These are phyloP conservation scores for Petromus typicus DNA, from an alignment of 2,113 vertebrate species.

Conservation along the genomic window DNA sequence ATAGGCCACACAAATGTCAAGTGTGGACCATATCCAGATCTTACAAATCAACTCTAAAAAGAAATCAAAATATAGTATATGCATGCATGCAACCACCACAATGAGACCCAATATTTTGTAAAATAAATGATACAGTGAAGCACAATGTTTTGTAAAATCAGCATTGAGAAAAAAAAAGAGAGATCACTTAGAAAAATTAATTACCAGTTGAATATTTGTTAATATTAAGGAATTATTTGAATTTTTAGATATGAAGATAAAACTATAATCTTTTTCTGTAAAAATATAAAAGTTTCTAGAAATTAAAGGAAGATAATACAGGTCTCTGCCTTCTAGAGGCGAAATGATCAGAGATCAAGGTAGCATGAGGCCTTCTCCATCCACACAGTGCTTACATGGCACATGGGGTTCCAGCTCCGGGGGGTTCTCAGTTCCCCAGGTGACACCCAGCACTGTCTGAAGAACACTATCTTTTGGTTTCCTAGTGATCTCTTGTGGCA, in stretches of 20 bases:
- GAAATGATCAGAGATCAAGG: neutral
- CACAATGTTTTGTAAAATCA: neutral
- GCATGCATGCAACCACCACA: neutral
- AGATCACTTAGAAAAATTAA: neutral
- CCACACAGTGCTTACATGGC: neutral
- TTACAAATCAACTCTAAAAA: neutral
- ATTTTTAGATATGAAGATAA: neutral
- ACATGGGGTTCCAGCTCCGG: neutral
- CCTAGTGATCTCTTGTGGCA: conserved; percentile 96
- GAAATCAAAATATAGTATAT: neutral
- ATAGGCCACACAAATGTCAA: neutral
- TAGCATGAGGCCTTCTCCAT: too few species aligned
- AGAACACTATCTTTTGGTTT: conserved; percentile 22
- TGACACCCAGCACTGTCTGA: neutral
- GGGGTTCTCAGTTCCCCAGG: neutral
- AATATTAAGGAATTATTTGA: neutral
- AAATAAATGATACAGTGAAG: neutral
- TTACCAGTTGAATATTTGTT: neutral
- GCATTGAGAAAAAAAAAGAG: neutral
- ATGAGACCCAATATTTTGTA: neutral
- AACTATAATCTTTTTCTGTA: neutral
- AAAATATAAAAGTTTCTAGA: neutral
- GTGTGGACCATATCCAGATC: neutral
- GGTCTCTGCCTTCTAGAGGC: neutral
- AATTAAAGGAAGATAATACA: neutral